Base-by-base conservation (phyloP, 2,888 invertebrate genomes). In the Cyclophora punctaria region DNA sequence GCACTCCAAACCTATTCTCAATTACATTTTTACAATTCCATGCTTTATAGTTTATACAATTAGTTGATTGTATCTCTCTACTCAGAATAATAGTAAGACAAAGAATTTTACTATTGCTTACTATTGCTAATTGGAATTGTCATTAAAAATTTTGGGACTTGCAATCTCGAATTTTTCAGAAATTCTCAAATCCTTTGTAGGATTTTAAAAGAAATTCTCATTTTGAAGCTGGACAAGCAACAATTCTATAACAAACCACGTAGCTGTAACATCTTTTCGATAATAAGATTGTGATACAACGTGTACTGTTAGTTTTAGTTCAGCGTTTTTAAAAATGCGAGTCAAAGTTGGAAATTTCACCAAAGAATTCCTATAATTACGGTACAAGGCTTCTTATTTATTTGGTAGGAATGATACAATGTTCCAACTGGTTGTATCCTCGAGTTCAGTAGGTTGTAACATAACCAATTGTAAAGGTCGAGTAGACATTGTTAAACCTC, bases 231-330 rank as follows among this genome's bases (percentile, higher is more conserved):
- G 60, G 54, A 59, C 55, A 62, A 62, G 64, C 59, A 64, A 68
- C 60, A 58, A 67, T 69, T 73, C 70, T 62, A 51, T 64, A 69
- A 60, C 64, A 65, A 68, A 72, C 70, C 76, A 75, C 74, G 74
- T 75, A 72, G 59, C 59, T 43, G 60, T 70, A 75, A 76, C 69
- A 67, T 68, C 66, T 76, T 78, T 74, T 78, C 72, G 69, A 75
- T 78, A 77, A 73, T 73, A 71, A 69, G 70, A 71, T 72, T 68
- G 67, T 64, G 60, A 66, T 64, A 62, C 59, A 71, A 69, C 67
- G 68, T 71, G 68, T 67, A 66, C 63, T 58, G 54, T 60, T 53
- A 37, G 37, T 45, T 35, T 35, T 20, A 40, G 45, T 44, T 48
- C 50, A 49, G 44, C 49, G 55, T 53, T 54, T 49, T 51, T 41